Evolutionary conservation across 2,797 vertebrate species (phyloP).

Genomic region (Luscinia luscinia): DNA sequence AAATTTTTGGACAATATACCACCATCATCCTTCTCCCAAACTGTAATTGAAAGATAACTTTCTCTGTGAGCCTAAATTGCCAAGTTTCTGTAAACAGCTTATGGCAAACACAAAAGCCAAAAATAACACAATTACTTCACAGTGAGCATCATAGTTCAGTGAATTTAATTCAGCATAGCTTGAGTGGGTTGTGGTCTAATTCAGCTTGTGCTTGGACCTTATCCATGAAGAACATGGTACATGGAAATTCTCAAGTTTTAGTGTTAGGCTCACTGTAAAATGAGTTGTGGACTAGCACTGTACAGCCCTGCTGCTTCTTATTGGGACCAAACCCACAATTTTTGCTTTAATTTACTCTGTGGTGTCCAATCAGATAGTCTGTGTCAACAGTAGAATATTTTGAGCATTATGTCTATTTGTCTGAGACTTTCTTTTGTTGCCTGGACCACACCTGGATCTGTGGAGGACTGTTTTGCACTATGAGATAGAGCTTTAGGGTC

Average conservation of each 20-base stretch:
- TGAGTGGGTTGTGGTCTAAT: not conserved
- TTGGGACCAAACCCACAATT: not conserved
- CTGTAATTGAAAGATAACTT: not conserved
- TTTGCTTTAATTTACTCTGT: not conserved
- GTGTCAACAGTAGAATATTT: not conserved
- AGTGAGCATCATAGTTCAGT: not conserved
- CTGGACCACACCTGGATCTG: not conserved
- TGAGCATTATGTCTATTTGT: not conserved
- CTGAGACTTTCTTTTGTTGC: not conserved
- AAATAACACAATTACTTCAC: not conserved
- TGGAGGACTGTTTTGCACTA: not conserved
- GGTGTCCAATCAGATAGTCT: not conserved
- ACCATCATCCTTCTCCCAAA: not conserved
- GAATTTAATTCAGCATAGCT: not conserved
- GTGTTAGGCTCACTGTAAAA: not conserved
- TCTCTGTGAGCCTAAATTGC: not conserved
- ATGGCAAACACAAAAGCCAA: not conserved
- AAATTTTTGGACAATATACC: not conserved
- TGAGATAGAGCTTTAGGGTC: not conserved
- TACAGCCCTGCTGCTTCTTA: not conserved
- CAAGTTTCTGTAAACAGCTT: not conserved
- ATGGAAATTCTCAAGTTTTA: not conserved
- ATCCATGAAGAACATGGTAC: not conserved
- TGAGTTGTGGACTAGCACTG: not conserved
- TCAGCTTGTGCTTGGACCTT: not conserved